Evolutionary conservation across 1,140 invertebrate genomes (phyloP).

Genomic region (Zaprionus nigranus): DNA sequence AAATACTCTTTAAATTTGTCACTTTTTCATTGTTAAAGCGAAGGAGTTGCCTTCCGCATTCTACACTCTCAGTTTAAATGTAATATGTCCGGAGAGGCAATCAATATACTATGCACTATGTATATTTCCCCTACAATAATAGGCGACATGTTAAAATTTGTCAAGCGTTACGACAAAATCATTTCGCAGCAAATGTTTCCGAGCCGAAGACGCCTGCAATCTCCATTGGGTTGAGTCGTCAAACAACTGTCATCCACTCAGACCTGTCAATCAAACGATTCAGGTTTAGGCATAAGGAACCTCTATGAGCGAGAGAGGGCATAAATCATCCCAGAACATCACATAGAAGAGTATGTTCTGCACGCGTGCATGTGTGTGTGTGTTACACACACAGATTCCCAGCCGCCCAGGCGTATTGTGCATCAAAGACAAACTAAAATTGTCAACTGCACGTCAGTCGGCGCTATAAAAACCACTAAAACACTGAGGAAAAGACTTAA

Average conservation of each 20-base stretch:
- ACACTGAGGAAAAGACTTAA: slow-evolving; percentile 66
- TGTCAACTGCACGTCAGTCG: slow-evolving; percentile 81
- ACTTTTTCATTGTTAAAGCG: background rate
- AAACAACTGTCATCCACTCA: slow-evolving; percentile 84
- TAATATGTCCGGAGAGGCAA: background rate
- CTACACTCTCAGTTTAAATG: background rate
- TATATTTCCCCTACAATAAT: slow-evolving; percentile 53
- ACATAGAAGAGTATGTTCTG: slow-evolving; percentile 30
- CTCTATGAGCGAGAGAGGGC: slow-evolving; percentile 48
- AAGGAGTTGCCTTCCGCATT: background rate
- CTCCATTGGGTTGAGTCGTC: slow-evolving; percentile 75
- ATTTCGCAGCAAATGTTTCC: slow-evolving; percentile 66
- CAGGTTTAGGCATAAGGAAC: slow-evolving; percentile 63
- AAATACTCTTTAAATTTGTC: background rate
- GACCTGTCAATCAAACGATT: slow-evolving; percentile 80
- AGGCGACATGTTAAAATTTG: slow-evolving; percentile 79
- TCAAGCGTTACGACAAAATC: slow-evolving; percentile 82
- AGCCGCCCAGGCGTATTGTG: slow-evolving; percentile 5
- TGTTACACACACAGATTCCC: background rate
- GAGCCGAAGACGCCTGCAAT: slow-evolving; percentile 55
- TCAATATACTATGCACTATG: slow-evolving; percentile 3
- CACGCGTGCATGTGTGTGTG: slow-evolving; percentile 21
- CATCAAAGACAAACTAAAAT: slow-evolving; percentile 75
- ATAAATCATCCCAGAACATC: slow-evolving; percentile 70
- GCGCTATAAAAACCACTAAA: slow-evolving; percentile 73